Percentiles rank a stretch among this genome's conserved stretches.
Conservation (phyloP, 2,888 invertebrate species). For the Drosophila ochracea region DNA sequence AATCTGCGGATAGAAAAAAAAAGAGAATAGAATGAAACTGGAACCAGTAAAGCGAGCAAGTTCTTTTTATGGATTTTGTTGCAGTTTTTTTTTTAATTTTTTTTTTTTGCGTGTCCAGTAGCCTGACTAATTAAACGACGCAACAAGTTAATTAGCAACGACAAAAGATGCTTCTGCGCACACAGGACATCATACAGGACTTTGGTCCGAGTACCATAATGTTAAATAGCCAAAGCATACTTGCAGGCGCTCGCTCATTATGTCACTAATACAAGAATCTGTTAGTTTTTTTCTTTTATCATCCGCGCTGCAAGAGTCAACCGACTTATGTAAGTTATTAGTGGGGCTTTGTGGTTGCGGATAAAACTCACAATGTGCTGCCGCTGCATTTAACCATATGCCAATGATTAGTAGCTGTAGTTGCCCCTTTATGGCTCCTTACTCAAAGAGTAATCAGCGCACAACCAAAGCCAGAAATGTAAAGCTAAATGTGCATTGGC, state of each 20-base stretch:
- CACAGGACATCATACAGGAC: constrained; percentile 24
- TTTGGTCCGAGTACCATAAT: constrained; percentile 41
- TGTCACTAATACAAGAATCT: constrained; percentile 58
- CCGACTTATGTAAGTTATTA: constrained; percentile 56
- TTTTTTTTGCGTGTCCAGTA: constrained; percentile 27
- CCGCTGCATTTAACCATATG: constrained; percentile 53
- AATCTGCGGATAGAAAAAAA: constrained; percentile 16
- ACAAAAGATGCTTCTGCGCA: constrained; percentile 37
- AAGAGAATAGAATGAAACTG: constrained; percentile 20
- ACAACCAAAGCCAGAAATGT: constrained; percentile 6
- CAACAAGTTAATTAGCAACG: constrained; percentile 77
- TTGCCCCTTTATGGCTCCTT: not conserved
- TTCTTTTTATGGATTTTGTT: constrained; percentile 34
- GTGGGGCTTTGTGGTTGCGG: constrained; percentile 53
- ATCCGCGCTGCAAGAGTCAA: not conserved
- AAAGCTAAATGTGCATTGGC: constrained; percentile 41
- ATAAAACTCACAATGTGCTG: constrained; percentile 52
- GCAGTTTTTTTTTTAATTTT: constrained; percentile 17
- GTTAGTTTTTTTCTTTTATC: constrained; percentile 1
- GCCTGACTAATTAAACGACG: constrained; percentile 72
- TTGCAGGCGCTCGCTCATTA: constrained; percentile 61
- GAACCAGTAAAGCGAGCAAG: constrained; percentile 60
- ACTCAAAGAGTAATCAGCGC: constrained; percentile 42
- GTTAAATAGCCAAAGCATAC: constrained; percentile 62
- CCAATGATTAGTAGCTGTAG: constrained; percentile 54